Evolutionary conservation across 2,888 invertebrate genomes (phyloP), one percentile per base, ranked within the genome.

Genomic region (Gastrophysa polygoni): DNA sequence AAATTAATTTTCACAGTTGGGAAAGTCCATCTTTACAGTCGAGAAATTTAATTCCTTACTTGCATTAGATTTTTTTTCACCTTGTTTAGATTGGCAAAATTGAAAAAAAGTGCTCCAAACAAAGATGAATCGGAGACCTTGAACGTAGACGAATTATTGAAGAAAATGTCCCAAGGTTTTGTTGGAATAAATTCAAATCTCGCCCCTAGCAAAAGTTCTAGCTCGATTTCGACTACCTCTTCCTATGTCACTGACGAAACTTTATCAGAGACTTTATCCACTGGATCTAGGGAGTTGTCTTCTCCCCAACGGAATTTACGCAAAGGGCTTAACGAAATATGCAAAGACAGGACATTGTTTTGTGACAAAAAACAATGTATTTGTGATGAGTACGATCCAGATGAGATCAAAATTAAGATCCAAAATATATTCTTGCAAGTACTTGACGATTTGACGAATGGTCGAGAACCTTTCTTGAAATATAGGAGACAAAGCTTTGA

Each of bases 371-470:
- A 68, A 28, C 66, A 68, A 49, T 17, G 49, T 16, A 21, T 38
- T 50, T 49, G 63, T 16, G 29, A 24, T 74, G 69, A 82, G 76
- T 43, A 51, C 16, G 51, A 68, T 46, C 66, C 61, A 57, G 51
- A 61, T 11, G 63, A 68, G 21, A 62, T 83, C 1, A 77, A 84
- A 1, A 80, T 77, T 55, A 83, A 82, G 70, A 82, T 86, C 24
- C 83, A 85, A 74, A 74, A 77, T 2, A 82, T 85, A 66, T 78
- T 86, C 17, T 71, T 68, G 11, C 74, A 81, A 10, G 77, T 78
- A 17, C 64, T 85, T 14, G 82, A 84, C 49, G 81, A 76, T 72
- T 79, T 81, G 55, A 82, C 82, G 14, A 81, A 82, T 20, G 65
- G 69, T 0, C 60, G 52, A 46, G 54, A 52, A 2, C 71, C 73